Evolutionary conservation across 2,888 invertebrate species (phyloP).

Genomic region (Muschampia plurimacula): DNA sequence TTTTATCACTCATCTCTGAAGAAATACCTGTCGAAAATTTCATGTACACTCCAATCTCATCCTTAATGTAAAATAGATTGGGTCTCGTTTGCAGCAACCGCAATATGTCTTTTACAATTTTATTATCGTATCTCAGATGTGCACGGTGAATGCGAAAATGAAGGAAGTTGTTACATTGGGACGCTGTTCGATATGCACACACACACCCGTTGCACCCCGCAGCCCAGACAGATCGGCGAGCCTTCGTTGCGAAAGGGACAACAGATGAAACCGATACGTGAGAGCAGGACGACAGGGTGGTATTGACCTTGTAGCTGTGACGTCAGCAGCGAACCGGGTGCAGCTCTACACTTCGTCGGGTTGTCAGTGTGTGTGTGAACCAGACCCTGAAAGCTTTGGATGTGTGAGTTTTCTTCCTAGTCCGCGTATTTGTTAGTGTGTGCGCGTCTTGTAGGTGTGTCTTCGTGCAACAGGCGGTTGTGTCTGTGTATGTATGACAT

Average conservation of each 20-base stretch:
- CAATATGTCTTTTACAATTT: constrained; percentile 20
- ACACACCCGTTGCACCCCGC: constrained; percentile 51
- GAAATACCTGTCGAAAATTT: constrained; percentile 7
- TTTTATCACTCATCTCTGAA: neutral
- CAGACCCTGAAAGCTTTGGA: constrained; percentile 72
- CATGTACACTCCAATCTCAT: neutral
- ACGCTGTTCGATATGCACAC: constrained; percentile 43
- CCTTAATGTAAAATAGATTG: neutral
- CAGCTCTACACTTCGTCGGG: constrained; percentile 60
- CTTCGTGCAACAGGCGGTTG: constrained; percentile 53
- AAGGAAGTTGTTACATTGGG: constrained; percentile 39
- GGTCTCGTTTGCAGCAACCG: constrained; percentile 11
- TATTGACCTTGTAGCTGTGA: constrained; percentile 85
- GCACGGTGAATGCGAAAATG: constrained; percentile 25
- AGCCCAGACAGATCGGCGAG: constrained; percentile 74
- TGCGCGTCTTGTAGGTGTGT: constrained; percentile 37
- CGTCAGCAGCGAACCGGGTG: constrained; percentile 87
- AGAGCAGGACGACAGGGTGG: constrained; percentile 64
- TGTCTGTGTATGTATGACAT: constrained; percentile 65
- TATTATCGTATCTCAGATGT: constrained; percentile 7
- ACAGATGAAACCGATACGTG: constrained; percentile 39
- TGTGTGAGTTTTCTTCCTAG: constrained; percentile 50
- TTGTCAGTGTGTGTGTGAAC: constrained; percentile 72
- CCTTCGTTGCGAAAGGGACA: constrained; percentile 60
- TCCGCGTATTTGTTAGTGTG: constrained; percentile 26